Percentiles rank a stretch among this genome's conserved stretches.
These are phyloP conservation scores for Gymnobelideus leadbeateri DNA, from an alignment of 2,113 vertebrate species.

Conservation along the genomic window DNA sequence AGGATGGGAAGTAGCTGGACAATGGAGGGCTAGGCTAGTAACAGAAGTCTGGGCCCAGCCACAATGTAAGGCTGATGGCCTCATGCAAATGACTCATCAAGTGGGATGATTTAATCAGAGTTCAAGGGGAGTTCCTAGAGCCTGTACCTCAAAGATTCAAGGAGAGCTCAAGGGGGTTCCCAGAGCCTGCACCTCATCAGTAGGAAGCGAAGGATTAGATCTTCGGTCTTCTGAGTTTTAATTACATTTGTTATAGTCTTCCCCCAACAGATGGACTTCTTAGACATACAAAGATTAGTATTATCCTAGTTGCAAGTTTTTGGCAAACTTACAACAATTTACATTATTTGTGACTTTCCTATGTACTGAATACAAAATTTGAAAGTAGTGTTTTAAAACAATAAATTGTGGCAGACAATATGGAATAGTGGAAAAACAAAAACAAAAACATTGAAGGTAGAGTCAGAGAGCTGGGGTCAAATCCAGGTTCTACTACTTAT, in stretches of 20 bases:
- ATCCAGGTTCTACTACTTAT: background rate
- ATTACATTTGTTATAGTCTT: background rate
- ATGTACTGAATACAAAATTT: background rate
- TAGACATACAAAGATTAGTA: constrained; percentile 28
- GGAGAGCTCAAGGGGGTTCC: too few species aligned
- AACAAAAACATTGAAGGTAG: background rate
- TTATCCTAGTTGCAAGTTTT: background rate
- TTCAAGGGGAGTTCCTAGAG: too few species aligned
- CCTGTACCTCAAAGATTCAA: too few species aligned
- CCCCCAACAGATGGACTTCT: background rate
- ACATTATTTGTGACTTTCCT: background rate
- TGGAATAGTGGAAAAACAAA: background rate
- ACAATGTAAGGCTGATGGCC: too few species aligned
- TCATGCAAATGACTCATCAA: too few species aligned
- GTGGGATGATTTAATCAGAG: too few species aligned
- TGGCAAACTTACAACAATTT: background rate
- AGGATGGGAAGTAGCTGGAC: too few species aligned
- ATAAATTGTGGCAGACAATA: constrained; percentile 36
- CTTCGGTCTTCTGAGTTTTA: background rate
- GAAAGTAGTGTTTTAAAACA: constrained; percentile 31
- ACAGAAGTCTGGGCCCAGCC: too few species aligned
- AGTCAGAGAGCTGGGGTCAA: background rate
- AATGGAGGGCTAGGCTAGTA: too few species aligned
- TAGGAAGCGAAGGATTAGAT: background rate
- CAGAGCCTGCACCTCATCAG: background rate